A percentile compares a stretch with the other conserved stretches of the same genome.
Evolutionary conservation across 1,140 invertebrate species (phyloP).

Genomic region (Physella acuta): DNA sequence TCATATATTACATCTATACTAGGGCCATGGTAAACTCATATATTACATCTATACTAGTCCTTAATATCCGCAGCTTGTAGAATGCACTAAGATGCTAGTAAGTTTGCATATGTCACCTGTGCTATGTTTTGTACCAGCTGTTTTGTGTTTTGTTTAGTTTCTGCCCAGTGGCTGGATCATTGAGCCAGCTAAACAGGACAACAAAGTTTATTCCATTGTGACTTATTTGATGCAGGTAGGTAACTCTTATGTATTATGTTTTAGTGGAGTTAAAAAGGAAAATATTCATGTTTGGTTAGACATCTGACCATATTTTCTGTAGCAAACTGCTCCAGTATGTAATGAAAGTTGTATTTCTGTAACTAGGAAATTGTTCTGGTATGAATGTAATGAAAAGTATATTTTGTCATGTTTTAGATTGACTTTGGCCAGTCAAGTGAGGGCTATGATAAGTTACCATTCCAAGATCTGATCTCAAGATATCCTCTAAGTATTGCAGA

Average conservation of each 20-base stretch:
- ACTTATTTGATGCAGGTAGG: slow-evolving; percentile 55
- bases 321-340: no score
- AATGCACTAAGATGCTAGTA: no score
- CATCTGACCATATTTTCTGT: no score
- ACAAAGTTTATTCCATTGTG: slow-evolving; percentile 50
- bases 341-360: not conserved
- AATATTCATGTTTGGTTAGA: no score
- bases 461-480: slow-evolving; percentile 49
- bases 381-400: no score
- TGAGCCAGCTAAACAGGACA: slow-evolving; percentile 50
- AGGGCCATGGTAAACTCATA: no score
- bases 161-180: slow-evolving; percentile 56
- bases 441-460: slow-evolving; percentile 30
- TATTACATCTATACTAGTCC: no score
- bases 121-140: slow-evolving; percentile 31
- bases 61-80: no score
- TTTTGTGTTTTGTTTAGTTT: slow-evolving; percentile 33
- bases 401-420: slow-evolving; percentile 28
- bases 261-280: no score
- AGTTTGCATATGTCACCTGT: slow-evolving; percentile 32
- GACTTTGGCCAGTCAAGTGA: slow-evolving; percentile 29
- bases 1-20: no score
- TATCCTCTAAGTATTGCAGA: slow-evolving; percentile 48
- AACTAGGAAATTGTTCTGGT: no score
- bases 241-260: no score